These are phyloP conservation scores for Porites australiensis DNA, from an alignment of 64 coral and sea anemone species.

Conservation along the genomic window DNA sequence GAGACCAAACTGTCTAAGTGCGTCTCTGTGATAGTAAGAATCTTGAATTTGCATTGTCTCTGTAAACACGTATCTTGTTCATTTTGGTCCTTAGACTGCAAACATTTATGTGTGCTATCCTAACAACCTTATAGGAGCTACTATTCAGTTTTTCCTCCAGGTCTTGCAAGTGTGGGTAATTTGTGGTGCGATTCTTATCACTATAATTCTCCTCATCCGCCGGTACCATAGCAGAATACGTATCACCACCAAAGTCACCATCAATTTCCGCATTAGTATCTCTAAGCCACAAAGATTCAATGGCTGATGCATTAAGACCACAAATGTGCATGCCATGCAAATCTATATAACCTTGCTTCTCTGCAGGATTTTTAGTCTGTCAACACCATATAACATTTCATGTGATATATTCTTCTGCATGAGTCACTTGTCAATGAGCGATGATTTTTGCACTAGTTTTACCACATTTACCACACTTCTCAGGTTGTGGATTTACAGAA, in stretches of 20 bases:
- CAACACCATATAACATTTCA: not conserved
- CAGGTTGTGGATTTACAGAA: not conserved
- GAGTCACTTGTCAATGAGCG: not conserved
- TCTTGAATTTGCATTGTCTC: not conserved
- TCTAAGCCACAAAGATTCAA: no score
- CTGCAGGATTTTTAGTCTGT: not conserved
- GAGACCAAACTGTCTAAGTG: slow-evolving; percentile 25
- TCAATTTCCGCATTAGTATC: no score
- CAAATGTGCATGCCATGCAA: not conserved
- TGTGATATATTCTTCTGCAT: not conserved
- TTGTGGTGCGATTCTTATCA: not conserved
- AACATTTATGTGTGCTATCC: not conserved
- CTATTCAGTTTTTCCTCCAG: not conserved
- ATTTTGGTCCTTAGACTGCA: not conserved
- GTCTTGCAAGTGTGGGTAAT: not conserved
- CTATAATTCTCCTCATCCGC: no score
- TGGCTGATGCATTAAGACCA: no score
- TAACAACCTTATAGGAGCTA: not conserved
- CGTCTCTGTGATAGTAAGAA: not conserved
- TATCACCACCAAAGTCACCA: no score
- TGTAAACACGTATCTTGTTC: not conserved
- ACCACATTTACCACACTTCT: not conserved
- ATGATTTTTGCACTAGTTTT: not conserved
- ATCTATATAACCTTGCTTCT: not conserved
- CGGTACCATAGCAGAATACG: no score